Evolutionary conservation across 53 echinoderm and acorn worm species (phyloP), one percentile per base, ranked within the genome.

Genomic region (Patiria pectinifera): DNA sequence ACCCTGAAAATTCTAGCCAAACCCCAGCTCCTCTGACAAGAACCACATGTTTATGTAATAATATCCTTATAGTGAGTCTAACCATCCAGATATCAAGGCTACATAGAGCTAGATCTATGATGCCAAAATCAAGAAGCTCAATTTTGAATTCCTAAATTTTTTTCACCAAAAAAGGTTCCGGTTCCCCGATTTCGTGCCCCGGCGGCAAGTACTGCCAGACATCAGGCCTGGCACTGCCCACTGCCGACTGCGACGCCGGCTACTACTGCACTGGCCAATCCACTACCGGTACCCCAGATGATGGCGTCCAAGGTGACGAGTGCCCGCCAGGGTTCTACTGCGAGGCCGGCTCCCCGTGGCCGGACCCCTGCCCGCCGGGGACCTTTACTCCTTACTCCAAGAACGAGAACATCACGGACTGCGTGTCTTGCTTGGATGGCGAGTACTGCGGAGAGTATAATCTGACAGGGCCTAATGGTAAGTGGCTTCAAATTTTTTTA

Each of bases 261-360:
- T 97, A 89, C 97, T 99, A 97, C 94, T 99, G 99, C 92, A 94
- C 94, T 62, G 93, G 95, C n/a, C 83, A 63, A 4, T 94, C 99
- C 6, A 95, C 93, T 15, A 96, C 93, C 25, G 89, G 95, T 62
- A 95, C 95, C 43, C 99, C 99, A 3, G 90, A 81, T 10, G 99
- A 99, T 46, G 99, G 99, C 0, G 48, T 91, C 15, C 94, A 95
- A 80, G 99, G 99, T 0, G 97, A 99, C 62, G 81, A 93, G 62
- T 99, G 99, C 93, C 99, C 99, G 6, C 96, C 96, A 11, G 98
- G 99, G 12, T 98, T 87, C 88, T 98, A 95, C 93, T 98, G 98
- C 45, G 93, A 91, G 82, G 94, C 87, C 77, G 96, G 98, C 6
- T 94, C 98, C 4, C 86, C 93, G 7, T 95, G 94, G 53, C 96